These are phyloP conservation scores for Hoplodrina ambigua DNA, from an alignment of 2,888 invertebrate species.

Conservation along the genomic window DNA sequence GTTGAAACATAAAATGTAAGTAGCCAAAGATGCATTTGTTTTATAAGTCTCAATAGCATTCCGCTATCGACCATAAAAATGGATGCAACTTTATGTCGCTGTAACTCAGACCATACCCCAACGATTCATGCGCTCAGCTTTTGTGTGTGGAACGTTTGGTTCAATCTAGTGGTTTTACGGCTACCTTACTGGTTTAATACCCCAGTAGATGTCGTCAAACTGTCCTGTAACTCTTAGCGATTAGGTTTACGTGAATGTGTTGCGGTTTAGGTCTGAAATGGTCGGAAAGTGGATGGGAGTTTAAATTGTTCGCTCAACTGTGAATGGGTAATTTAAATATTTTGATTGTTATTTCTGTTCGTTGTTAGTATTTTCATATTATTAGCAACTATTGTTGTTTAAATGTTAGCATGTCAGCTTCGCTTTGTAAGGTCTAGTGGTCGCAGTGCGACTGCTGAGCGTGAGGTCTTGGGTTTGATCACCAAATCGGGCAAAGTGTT, in stretches of 20 bases:
- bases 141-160: conserved; percentile 66
- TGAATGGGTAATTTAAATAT: background rate
- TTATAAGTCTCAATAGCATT: conserved; percentile 34
- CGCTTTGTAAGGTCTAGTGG: no score
- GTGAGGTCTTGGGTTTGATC: no score
- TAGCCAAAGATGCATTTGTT: conserved; percentile 34
- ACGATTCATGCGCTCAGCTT: conserved; percentile 64
- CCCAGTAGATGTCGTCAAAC: conserved; percentile 59
- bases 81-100: conserved; percentile 41
- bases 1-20: conserved; percentile 30
- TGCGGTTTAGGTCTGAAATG: conserved; percentile 14
- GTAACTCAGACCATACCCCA: conserved; percentile 51
- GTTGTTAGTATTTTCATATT: no score
- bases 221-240: conserved; percentile 56
- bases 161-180: conserved; percentile 71
- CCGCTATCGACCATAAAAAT: conserved; percentile 28
- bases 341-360: background rate
- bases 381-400: no score
- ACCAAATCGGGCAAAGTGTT: no score
- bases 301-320: background rate
- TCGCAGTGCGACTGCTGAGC: no score
- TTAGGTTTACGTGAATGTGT: conserved; percentile 45
- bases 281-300: background rate
- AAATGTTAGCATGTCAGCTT: no score
- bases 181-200: conserved; percentile 64